Percentiles rank a stretch among this genome's conserved stretches.
Evolutionary conservation across 1,140 invertebrate species (phyloP).

Genomic region (Notospermus geniculatus): DNA sequence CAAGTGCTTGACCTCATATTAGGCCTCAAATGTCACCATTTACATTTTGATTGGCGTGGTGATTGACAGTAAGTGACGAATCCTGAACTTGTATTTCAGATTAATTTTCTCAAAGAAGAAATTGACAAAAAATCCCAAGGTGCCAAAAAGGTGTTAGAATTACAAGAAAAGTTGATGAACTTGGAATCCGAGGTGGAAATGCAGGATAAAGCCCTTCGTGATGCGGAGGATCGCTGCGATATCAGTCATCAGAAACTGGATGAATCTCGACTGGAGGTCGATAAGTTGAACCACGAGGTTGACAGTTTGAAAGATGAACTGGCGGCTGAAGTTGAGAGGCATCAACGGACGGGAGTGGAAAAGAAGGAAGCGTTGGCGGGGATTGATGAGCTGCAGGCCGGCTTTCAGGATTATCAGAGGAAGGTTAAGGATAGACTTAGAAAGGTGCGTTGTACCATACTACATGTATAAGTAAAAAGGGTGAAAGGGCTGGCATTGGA

Average conservation of each 20-base stretch:
- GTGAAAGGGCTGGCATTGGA: no score
- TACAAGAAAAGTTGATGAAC: constrained; percentile 4
- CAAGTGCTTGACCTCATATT: no score
- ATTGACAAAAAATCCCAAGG: constrained; percentile 1
- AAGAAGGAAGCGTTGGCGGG: constrained; percentile 43
- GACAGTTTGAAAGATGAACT: constrained; percentile 30
- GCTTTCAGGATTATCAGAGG: constrained; percentile 41
- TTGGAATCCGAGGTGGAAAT: constrained; percentile 6
- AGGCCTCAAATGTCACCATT: no score
- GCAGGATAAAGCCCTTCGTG: constrained; percentile 17
- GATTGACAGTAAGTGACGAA: no score
- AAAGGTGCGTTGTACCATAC: no score
- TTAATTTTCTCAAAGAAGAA: constrained; percentile 1
- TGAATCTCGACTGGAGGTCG: constrained; percentile 27
- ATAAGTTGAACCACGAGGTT: constrained; percentile 28
- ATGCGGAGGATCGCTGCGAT: constrained; percentile 41
- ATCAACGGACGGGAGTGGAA: constrained; percentile 37
- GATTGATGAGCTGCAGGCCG: constrained; percentile 40
- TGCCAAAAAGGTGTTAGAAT: constrained; percentile 3
- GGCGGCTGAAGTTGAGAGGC: constrained; percentile 28
- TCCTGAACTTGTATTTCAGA: no score
- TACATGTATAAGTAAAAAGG: no score
- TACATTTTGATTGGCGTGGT: no score
- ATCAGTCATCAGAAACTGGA: constrained; percentile 29
- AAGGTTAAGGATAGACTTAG: constrained; percentile 39